These are phyloP conservation scores for Enteromius afrohamiltoni DNA, from an alignment of 2,797 vertebrate genomes.

Conservation along the genomic window DNA sequence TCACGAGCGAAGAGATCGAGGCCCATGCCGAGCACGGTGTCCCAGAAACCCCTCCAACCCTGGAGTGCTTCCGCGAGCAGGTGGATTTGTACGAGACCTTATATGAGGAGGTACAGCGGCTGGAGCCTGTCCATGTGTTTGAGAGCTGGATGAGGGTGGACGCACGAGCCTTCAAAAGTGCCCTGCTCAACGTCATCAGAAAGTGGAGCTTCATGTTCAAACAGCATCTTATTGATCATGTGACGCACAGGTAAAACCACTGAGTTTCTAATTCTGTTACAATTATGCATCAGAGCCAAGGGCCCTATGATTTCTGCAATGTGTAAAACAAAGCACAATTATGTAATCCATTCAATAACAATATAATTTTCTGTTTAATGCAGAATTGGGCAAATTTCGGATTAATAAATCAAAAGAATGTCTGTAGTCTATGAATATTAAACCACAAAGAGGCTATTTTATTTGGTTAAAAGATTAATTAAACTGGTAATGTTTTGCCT, in stretches of 20 bases:
- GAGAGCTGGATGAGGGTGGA: constrained; percentile 89
- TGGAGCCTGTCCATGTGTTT: constrained; percentile 81
- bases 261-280: background rate
- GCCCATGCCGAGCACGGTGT: constrained; percentile 67
- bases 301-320: background rate
- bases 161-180: constrained; percentile 79
- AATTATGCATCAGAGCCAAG: background rate
- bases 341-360: background rate
- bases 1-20: constrained; percentile 77
- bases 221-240: constrained; percentile 88
- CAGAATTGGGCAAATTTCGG: background rate
- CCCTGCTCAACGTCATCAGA: constrained; percentile 87
- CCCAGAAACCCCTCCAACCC: constrained; percentile 77
- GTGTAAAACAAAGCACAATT: background rate
- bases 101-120: constrained; percentile 79
- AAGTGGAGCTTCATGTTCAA: constrained; percentile 95
- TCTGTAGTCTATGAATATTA: background rate
- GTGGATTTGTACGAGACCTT: constrained; percentile 88
- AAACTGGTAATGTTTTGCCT: background rate
- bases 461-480: too few species aligned
- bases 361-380: background rate
- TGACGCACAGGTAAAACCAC: constrained; percentile 84
- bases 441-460: background rate
- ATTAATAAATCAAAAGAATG: background rate
- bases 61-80: constrained; percentile 83